Base-by-base conservation (phyloP, 2,797 vertebrate genomes). In the Apogon talboti region DNA sequence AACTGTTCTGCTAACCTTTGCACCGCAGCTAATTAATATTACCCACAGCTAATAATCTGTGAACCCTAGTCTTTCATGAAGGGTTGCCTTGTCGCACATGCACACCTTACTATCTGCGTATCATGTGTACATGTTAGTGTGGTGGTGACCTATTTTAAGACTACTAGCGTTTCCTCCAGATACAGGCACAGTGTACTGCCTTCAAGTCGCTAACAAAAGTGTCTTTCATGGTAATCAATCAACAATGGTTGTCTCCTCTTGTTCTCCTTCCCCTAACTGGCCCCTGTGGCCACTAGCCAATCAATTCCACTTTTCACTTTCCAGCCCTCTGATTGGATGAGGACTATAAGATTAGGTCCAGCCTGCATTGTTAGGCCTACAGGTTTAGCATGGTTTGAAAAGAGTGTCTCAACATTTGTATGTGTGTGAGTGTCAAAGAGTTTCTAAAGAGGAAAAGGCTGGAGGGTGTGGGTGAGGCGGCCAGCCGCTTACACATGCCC, bases 221-320 rank as follows among this genome's bases (percentile, higher is more conserved):
- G 88, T 91, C 87, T 91, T 90, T 90, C 90, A 91, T 90, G 90
- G 85, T 91, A 86, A 91, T 92, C 90, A 90, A 86, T 87, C 82
- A 87, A 92, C 90, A 92, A 91, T 90, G 83, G 86, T 77, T 86
- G 89, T 87, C 87, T 88, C 79, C 87, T 85, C 86, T 89, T 91
- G 89, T 92, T 89, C 88, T 86, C 79, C 64, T 85, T 85, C 89
- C 90, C 89, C 86, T 85, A 75, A 84, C 88, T 88, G 90, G 89
- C 87, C 90, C 82, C 85, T 87, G 78, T 90, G 86, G 82, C 90
- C 78, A 89, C 78, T 63, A 18, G 87, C 90, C 89, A 91, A 91
- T 92, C 88, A 90, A 79, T 84, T 85, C 74, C 88, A 74, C 84
- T 90, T 86, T 84, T 81, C 74, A 75, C 46, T 90, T 88, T 85